phyloP scores from a whole-genome alignment of 2,888 invertebrate species.

The Himalopsyche tibetana region DNA sequence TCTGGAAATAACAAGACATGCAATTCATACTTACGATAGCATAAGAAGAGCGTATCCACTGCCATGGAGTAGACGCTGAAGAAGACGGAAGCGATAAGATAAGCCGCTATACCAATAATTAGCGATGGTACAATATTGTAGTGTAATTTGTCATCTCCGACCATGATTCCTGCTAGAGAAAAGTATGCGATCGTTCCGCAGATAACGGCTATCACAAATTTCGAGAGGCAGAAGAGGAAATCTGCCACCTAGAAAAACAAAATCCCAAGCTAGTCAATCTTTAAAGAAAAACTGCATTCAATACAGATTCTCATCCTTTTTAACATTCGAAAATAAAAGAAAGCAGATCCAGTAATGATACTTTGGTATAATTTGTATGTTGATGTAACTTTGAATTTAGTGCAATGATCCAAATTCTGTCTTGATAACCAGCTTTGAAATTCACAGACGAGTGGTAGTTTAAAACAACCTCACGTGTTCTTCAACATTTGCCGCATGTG shows the following conservation, averaged over 20 bases:
- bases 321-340: too few relatives aligned
- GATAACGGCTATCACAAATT: slow-evolving; percentile 87
- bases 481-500: too few relatives aligned
- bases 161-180: slow-evolving; percentile 79
- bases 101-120: slow-evolving; percentile 89
- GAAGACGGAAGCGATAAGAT: slow-evolving; percentile 91
- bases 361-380: too few relatives aligned
- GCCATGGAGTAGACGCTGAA: slow-evolving; percentile 98
- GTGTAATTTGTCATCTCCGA: slow-evolving; percentile 78
- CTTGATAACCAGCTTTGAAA: too few relatives aligned
- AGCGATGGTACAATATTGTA: slow-evolving; percentile 90
- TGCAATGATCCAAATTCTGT: too few relatives aligned
- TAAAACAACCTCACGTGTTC: too few relatives aligned
- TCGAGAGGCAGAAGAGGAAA: slow-evolving; percentile 94
- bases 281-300: background rate
- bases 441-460: too few relatives aligned
- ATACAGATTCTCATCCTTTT: too few relatives aligned
- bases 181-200: slow-evolving; percentile 87
- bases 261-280: background rate
- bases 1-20: too few relatives aligned
- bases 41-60: slow-evolving; percentile 96
- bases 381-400: too few relatives aligned
- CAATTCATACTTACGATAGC: slow-evolving; percentile 87
- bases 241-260: slow-evolving; percentile 85
- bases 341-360: too few relatives aligned